Conservation (phyloP, 2,113 vertebrate species). For the Vulpes vulpes region DNA sequence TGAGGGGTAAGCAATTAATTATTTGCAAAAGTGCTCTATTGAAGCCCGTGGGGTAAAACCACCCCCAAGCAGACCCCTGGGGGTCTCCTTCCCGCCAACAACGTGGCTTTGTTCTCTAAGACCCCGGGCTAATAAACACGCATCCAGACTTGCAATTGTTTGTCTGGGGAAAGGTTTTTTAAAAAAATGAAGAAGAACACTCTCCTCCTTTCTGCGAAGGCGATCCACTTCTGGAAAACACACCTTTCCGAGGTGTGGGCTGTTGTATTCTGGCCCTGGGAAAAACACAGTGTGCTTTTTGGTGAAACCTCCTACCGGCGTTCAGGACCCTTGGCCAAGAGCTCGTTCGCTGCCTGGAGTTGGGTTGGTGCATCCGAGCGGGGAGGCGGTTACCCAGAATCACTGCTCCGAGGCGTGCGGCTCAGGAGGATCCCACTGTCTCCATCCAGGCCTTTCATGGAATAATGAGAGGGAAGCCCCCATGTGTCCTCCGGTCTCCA, state of each 20-base stretch:
- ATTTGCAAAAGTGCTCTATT: background rate
- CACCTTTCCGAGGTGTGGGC: background rate
- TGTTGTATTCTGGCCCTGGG: background rate
- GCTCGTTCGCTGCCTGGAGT: background rate
- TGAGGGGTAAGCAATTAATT: background rate
- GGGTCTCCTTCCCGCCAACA: background rate
- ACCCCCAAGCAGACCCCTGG: background rate
- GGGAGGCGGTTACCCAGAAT: background rate
- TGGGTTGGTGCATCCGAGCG: background rate
- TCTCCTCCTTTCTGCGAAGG: background rate
- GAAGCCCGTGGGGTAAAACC: background rate
- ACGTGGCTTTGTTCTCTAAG: conserved; percentile 6
- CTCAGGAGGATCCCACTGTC: background rate
- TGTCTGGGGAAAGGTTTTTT: background rate
- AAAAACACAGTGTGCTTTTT: background rate
- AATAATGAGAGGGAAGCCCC: background rate
- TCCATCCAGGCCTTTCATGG: background rate
- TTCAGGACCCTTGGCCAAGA: fast-evolving
- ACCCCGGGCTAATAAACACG: background rate
- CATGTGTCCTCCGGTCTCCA: fast-evolving
- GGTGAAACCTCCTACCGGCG: background rate
- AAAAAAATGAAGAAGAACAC: background rate
- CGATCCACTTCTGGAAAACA: background rate
- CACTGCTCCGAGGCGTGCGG: too few relatives aligned
- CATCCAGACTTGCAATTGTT: background rate